phyloP scores from a whole-genome alignment of 2,113 vertebrate species.

The Zeus faber region DNA sequence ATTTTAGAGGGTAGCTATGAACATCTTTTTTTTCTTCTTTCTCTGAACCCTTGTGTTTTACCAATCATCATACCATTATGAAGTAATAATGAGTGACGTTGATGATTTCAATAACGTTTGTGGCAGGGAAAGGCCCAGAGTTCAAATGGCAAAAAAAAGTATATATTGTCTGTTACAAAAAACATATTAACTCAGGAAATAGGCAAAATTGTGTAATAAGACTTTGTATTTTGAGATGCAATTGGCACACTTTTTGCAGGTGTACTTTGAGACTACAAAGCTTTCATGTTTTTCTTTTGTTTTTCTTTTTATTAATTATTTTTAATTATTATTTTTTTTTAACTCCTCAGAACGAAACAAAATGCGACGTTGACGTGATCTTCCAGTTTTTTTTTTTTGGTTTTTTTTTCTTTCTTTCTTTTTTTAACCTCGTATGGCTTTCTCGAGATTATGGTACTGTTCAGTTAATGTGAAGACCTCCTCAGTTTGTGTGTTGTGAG shows the following conservation, averaged over 20 bases:
- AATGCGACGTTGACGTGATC: slow-evolving; percentile 41
- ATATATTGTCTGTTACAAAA: slow-evolving; percentile 93
- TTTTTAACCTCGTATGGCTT: slow-evolving; percentile 56
- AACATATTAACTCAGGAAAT: slow-evolving; percentile 98
- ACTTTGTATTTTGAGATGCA: slow-evolving; percentile 86
- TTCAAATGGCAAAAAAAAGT: slow-evolving; percentile 90
- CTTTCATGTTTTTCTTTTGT: slow-evolving; percentile 62
- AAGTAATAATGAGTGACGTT: slow-evolving; percentile 82
- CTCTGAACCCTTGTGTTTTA: slow-evolving; percentile 85
- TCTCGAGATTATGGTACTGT: slow-evolving; percentile 73
- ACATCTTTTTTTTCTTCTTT: slow-evolving; percentile 69
- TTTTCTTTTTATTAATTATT: no score
- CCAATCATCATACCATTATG: slow-evolving; percentile 91
- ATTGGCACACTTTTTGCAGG: slow-evolving; percentile 86
- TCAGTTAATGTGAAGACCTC: slow-evolving; percentile 64
- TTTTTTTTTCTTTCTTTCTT: slow-evolving; percentile 13
- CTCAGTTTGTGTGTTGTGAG: slow-evolving; percentile 18
- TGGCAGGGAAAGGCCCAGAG: slow-evolving; percentile 97
- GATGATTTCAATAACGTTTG: slow-evolving; percentile 80
- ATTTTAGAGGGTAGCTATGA: slow-evolving; percentile 76
- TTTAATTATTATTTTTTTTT: no score
- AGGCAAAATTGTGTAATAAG: slow-evolving; percentile 84
- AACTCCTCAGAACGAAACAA: slow-evolving; percentile 46
- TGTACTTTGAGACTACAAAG: slow-evolving; percentile 79
- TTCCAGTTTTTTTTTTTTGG: slow-evolving; percentile 34